Conservation (phyloP, 2,888 invertebrate species). For the Drosophila barbarae region DNA sequence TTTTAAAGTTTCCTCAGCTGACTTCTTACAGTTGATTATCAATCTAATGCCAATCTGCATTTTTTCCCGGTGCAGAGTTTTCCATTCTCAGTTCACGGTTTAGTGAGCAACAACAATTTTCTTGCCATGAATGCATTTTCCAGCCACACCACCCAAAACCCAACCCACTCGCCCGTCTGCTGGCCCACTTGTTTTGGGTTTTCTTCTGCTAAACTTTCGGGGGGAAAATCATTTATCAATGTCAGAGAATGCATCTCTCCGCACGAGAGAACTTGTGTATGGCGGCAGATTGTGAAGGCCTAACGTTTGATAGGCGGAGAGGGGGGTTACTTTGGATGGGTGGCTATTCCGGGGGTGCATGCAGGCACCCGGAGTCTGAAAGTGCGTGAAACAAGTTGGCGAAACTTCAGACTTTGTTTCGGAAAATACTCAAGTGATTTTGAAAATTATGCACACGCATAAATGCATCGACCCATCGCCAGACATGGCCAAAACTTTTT, state of each 20-base stretch:
- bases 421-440: conserved; percentile 69
- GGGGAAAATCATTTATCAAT: conserved; percentile 72
- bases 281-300: conserved; percentile 45
- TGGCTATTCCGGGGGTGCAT: conserved; percentile 10
- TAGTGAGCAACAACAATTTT: conserved; percentile 72
- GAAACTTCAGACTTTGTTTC: conserved; percentile 73
- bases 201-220: conserved; percentile 64
- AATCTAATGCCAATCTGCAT: not conserved
- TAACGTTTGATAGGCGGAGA: conserved; percentile 31
- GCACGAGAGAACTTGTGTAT: conserved; percentile 59
- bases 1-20: not conserved
- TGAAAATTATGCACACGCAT: conserved; percentile 71
- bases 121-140: conserved; percentile 66
- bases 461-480: conserved; percentile 52
- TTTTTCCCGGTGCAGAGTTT: conserved; percentile 2
- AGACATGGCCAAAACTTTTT: conserved; percentile 34
- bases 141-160: conserved; percentile 1
- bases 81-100: conserved; percentile 62
- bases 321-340: not conserved
- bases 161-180: not conserved
- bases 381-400: conserved; percentile 52
- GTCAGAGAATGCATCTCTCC: conserved; percentile 67
- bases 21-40: not conserved
- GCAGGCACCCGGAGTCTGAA: conserved; percentile 16
- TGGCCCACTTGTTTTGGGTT: conserved; percentile 41